Conservation (phyloP, 1,140 invertebrate genomes). For the Drosophila ficusphila region DNA sequence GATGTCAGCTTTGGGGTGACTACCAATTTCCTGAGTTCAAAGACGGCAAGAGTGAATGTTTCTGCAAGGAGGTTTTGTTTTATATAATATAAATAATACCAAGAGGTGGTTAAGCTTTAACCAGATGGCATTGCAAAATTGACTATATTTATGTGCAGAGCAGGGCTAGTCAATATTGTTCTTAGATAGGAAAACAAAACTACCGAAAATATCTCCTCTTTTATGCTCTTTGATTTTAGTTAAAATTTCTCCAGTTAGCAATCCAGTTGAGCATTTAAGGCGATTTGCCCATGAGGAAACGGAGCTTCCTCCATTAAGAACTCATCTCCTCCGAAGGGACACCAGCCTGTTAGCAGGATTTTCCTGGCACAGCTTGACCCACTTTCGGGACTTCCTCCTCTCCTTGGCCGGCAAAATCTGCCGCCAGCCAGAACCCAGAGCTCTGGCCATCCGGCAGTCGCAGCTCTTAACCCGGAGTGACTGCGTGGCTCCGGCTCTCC, state of each 20-base stretch:
- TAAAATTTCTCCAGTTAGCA: too few species aligned
- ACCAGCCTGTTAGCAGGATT: not conserved
- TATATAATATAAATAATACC: too few species aligned
- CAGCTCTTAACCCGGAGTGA: conserved; percentile 15
- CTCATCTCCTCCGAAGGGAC: conserved; percentile 23
- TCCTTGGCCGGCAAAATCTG: conserved; percentile 8
- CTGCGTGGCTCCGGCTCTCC: conserved; percentile 45
- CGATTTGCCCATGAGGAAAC: not conserved
- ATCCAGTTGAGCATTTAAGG: conserved; percentile 1
- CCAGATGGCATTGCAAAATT: too few species aligned
- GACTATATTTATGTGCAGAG: too few species aligned
- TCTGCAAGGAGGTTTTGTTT: not conserved
- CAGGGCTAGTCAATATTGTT: too few species aligned
- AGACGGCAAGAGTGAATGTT: too few species aligned
- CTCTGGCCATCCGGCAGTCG: conserved; percentile 29
- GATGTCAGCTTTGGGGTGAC: not conserved
- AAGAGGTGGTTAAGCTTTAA: too few species aligned
- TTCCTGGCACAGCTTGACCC: conserved; percentile 18
- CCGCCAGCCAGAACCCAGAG: conserved; percentile 8
- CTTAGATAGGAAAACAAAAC: not conserved
- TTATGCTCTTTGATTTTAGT: not conserved
- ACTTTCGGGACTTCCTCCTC: conserved; percentile 9
- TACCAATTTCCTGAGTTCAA: not conserved
- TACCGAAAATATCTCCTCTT: too few species aligned
- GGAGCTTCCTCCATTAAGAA: conserved; percentile 10